Percentiles rank a stretch among this genome's conserved stretches.
Conservation (phyloP, 2,888 invertebrate genomes). For the Cephalotes varians region DNA sequence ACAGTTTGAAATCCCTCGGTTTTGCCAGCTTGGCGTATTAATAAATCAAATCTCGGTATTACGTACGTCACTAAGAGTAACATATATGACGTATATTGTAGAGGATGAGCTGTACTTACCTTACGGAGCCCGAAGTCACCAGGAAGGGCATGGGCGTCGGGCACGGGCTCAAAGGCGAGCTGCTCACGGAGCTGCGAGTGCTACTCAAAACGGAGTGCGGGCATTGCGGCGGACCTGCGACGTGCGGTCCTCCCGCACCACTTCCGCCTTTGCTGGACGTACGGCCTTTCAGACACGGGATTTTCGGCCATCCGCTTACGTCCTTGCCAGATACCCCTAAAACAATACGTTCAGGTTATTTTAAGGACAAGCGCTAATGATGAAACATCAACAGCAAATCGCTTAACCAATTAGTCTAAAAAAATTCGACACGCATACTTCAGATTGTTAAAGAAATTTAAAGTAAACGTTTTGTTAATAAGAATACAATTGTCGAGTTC, state of each 20-base stretch:
- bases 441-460: neutral
- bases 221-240: conserved; percentile 89
- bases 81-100: neutral
- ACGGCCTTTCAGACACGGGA: conserved; percentile 80
- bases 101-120: conserved; percentile 85
- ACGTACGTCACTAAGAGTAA: neutral
- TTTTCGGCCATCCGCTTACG: conserved; percentile 81
- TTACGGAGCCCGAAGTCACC: conserved; percentile 90
- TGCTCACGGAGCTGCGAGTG: conserved; percentile 89
- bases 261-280: conserved; percentile 82
- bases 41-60: conserved; percentile 3
- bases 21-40: neutral
- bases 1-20: neutral
- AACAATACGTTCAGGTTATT: conserved; percentile 38
- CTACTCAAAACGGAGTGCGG: conserved; percentile 91
- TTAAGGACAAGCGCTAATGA: neutral
- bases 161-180: conserved; percentile 90
- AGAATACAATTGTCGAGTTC: neutral
- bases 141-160: conserved; percentile 92
- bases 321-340: conserved; percentile 78
- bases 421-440: too few species aligned
- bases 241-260: conserved; percentile 82
- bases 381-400: neutral
- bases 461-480: neutral
- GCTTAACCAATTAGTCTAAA: neutral